phyloP scores from a whole-genome alignment of 2,888 invertebrate genomes.

The Lapara coniferarum region DNA sequence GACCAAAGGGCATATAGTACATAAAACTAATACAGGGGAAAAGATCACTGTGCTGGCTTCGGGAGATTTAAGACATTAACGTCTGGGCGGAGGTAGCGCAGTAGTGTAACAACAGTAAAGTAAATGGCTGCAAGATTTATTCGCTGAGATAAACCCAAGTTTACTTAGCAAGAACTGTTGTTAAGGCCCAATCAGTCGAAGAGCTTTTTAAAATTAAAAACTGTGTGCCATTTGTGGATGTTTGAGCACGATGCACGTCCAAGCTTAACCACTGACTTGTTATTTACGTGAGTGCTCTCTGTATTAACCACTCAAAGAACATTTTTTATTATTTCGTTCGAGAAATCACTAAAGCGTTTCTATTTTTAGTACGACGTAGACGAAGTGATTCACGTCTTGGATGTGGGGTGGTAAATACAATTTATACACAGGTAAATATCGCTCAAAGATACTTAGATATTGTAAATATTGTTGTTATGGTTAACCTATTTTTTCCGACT shows the following conservation, averaged over 20 bases:
- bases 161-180: slow-evolving; percentile 47
- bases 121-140: slow-evolving; percentile 52
- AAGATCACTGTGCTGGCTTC: not conserved
- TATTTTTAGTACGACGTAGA: slow-evolving; percentile 35
- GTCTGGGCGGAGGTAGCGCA: slow-evolving; percentile 21
- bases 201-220: slow-evolving; percentile 70
- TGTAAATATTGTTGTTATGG: not conserved
- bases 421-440: not conserved
- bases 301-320: slow-evolving; percentile 46
- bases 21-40: not conserved
- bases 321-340: slow-evolving; percentile 46
- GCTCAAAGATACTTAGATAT: not conserved
- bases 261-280: slow-evolving; percentile 53
- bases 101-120: slow-evolving; percentile 24
- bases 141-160: slow-evolving; percentile 48
- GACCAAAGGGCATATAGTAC: no score
- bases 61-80: slow-evolving; percentile 18
- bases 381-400: slow-evolving; percentile 1
- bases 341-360: slow-evolving; percentile 44
- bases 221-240: slow-evolving; percentile 57
- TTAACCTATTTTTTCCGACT: not conserved
- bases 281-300: slow-evolving; percentile 59
- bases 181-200: slow-evolving; percentile 61
- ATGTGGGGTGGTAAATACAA: not conserved
- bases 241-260: slow-evolving; percentile 48